Percentiles rank a stretch among this genome's conserved stretches.
phyloP scores from a whole-genome alignment of 2,113 vertebrate species.

The Mustela nigripes region DNA sequence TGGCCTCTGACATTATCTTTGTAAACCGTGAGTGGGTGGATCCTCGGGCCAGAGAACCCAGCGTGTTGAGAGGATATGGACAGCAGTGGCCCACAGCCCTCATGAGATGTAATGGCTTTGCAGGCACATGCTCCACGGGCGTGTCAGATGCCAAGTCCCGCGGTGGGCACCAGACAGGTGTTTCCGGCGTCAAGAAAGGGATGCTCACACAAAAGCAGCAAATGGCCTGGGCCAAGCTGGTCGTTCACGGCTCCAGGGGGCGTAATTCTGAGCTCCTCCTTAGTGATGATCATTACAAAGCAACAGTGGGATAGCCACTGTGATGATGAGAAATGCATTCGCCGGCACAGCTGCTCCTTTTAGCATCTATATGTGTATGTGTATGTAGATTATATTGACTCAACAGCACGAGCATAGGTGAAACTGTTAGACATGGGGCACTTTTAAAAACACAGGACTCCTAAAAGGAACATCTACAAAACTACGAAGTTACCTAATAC shows the following conservation, averaged over 20 bases:
- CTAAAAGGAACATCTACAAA: constrained; percentile 60
- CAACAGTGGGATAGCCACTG: background rate
- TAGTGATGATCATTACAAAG: background rate
- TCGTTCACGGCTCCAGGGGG: background rate
- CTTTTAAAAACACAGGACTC: constrained; percentile 9
- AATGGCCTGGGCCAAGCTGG: background rate
- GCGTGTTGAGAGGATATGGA: background rate
- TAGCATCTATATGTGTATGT: background rate
- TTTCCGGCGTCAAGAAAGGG: background rate
- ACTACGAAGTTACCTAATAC: constrained; percentile 38
- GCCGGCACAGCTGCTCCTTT: background rate
- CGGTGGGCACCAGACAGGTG: background rate
- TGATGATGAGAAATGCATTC: constrained; percentile 14
- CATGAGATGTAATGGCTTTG: background rate
- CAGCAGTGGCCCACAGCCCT: background rate
- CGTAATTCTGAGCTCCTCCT: background rate
- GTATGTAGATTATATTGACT: background rate
- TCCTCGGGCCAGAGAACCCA: background rate
- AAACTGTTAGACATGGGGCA: background rate
- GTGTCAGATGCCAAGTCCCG: background rate
- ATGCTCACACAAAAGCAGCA: background rate
- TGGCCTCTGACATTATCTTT: background rate
- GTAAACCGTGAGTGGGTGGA: background rate
- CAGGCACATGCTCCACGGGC: too few species aligned
- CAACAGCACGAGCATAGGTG: background rate